A percentile compares a stretch with the other conserved stretches of the same genome.
These are phyloP conservation scores for Chelidonichthys spinosus DNA, from an alignment of 2,797 vertebrate genomes.

Conservation along the genomic window DNA sequence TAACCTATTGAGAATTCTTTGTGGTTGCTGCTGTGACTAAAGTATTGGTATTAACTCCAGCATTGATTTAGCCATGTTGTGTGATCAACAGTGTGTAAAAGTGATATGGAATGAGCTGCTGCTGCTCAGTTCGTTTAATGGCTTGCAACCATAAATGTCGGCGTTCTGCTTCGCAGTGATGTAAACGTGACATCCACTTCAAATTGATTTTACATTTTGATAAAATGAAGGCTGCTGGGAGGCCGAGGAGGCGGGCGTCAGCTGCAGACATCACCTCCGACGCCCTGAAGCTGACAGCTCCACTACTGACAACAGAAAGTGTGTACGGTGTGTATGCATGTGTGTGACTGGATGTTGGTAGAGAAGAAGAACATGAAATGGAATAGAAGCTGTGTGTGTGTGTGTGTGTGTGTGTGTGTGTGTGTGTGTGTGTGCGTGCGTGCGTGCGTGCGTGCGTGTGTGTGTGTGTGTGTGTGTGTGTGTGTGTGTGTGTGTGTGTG, in stretches of 20 bases:
- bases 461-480: neutral
- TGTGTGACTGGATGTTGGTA: neutral
- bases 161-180: too few relatives aligned
- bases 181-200: too few relatives aligned
- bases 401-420: neutral
- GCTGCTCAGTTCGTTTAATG: too few relatives aligned
- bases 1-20: too few relatives aligned
- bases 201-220: too few relatives aligned
- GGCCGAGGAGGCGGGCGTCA: slow-evolving; percentile 48
- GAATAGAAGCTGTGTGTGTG: neutral
- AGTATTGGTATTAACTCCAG: too few relatives aligned
- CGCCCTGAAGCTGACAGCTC: slow-evolving; percentile 70
- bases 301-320: neutral
- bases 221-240: neutral
- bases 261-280: slow-evolving; percentile 60
- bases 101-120: too few relatives aligned
- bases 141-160: too few relatives aligned
- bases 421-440: slow-evolving; percentile 17
- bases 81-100: too few relatives aligned
- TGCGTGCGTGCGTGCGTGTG: neutral
- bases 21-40: too few relatives aligned
- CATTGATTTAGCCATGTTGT: too few relatives aligned
- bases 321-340: neutral
- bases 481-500: slow-evolving; percentile 19
- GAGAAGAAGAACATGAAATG: neutral